Evolutionary conservation across 2,797 vertebrate genomes (phyloP).

Genomic region (Danio choprae): DNA sequence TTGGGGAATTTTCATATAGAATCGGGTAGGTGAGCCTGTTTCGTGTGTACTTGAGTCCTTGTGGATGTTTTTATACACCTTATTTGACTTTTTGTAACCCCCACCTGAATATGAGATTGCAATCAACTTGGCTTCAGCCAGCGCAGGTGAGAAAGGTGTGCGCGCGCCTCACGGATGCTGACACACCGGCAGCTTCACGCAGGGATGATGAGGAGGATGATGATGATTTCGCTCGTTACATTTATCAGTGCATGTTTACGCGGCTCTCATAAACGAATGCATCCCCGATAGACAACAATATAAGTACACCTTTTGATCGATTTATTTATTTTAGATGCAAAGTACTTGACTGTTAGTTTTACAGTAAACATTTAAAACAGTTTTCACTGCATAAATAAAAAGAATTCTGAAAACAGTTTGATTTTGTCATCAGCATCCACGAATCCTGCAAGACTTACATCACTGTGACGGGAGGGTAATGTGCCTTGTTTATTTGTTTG

Average conservation of each 20-base stretch:
- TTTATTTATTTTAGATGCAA: neutral
- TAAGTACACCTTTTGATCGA: neutral
- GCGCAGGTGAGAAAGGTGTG: constrained; percentile 68
- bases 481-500: constrained; percentile 10
- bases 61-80: constrained; percentile 47
- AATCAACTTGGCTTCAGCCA: constrained; percentile 33
- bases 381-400: constrained; percentile 7
- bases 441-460: neutral
- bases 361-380: neutral
- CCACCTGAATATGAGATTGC: constrained; percentile 21
- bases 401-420: neutral
- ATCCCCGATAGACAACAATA: constrained; percentile 35
- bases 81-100: constrained; percentile 38
- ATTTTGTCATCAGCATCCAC: constrained; percentile 17
- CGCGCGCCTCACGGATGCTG: constrained; percentile 56
- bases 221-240: constrained; percentile 25
- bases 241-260: constrained; percentile 19
- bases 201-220: neutral
- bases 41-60: constrained; percentile 50
- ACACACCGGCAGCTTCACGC: constrained; percentile 35
- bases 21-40: constrained; percentile 84
- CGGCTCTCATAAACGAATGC: neutral
- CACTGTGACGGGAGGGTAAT: constrained; percentile 6
- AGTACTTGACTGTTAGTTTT: neutral
- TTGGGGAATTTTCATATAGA: constrained; percentile 77